A percentile compares a stretch with the other conserved stretches of the same genome.
phyloP scores from a whole-genome alignment of 2,797 vertebrate species.

The Varecia variegata region DNA sequence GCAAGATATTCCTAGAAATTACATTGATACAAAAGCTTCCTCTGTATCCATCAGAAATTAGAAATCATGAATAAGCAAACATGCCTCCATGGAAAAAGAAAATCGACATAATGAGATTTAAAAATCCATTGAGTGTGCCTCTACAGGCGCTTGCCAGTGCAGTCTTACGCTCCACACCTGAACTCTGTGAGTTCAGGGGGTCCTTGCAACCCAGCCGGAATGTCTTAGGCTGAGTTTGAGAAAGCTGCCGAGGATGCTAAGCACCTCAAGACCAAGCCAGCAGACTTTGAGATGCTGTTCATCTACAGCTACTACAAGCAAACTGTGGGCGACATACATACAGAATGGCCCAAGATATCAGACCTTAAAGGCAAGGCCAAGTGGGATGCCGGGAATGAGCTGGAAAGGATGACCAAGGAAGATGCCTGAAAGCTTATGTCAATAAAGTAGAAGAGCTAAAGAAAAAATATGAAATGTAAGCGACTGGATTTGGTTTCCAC shows the following conservation, averaged over 20 bases:
- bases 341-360: background rate
- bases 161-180: too few species aligned
- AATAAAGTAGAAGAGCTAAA: conserved; percentile 86
- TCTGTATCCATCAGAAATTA: background rate
- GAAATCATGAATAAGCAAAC: background rate
- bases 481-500: conserved; percentile 23
- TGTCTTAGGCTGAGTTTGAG: conserved; percentile 88
- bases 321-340: conserved; percentile 90
- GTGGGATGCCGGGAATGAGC: too few species aligned
- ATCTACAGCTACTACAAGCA: conserved; percentile 94
- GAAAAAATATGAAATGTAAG: conserved; percentile 83
- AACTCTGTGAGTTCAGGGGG: too few species aligned
- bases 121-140: too few species aligned
- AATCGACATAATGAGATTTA: background rate
- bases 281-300: conserved; percentile 84
- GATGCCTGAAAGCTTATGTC: conserved; percentile 87
- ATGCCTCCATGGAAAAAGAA: background rate
- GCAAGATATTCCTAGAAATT: background rate
- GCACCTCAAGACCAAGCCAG: conserved; percentile 86
- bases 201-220: too few species aligned
- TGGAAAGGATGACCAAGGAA: conserved; percentile 85
- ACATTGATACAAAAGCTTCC: background rate
- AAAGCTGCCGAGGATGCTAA: conserved; percentile 92
- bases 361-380: too few species aligned
- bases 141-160: too few species aligned